These are phyloP conservation scores for Temnothorax nylanderi DNA, from an alignment of 1,140 invertebrate species.

Conservation along the genomic window DNA sequence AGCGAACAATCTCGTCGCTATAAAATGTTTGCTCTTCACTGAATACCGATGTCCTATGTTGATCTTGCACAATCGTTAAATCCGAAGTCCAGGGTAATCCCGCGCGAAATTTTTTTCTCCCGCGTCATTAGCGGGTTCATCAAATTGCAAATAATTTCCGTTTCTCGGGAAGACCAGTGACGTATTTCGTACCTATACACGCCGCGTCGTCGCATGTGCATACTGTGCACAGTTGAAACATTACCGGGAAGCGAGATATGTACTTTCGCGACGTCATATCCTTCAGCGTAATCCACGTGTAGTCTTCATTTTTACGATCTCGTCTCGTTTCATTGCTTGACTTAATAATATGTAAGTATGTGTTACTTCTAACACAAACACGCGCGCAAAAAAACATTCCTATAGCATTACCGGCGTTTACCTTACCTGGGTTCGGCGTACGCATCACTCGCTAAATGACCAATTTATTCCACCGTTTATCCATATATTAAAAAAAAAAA, in stretches of 20 bases:
- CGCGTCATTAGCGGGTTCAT: neutral
- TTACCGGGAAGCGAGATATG: constrained; percentile 7
- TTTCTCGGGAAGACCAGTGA: neutral
- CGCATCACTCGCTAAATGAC: neutral
- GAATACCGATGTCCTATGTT: neutral
- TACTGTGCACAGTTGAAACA: neutral
- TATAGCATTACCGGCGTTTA: neutral
- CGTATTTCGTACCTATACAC: neutral
- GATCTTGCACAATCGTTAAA: neutral
- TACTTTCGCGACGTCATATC: neutral
- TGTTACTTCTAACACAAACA: neutral
- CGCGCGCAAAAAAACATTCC: neutral
- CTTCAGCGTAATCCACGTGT: neutral
- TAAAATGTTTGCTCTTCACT: constrained; percentile 25
- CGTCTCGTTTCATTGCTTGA: neutral
- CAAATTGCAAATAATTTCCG: constrained; percentile 16
- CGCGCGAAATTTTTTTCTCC: neutral
- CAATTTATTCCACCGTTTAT: neutral
- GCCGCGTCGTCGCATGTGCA: too few relatives aligned
- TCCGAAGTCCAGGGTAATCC: constrained; percentile 6
- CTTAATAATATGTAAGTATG: neutral
- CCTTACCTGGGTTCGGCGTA: too few relatives aligned
- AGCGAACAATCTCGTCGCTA: neutral
- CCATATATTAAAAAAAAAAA: neutral
- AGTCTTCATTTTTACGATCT: neutral